Conservation (phyloP, 2,888 invertebrate species). For the Sepiola atlantica region DNA sequence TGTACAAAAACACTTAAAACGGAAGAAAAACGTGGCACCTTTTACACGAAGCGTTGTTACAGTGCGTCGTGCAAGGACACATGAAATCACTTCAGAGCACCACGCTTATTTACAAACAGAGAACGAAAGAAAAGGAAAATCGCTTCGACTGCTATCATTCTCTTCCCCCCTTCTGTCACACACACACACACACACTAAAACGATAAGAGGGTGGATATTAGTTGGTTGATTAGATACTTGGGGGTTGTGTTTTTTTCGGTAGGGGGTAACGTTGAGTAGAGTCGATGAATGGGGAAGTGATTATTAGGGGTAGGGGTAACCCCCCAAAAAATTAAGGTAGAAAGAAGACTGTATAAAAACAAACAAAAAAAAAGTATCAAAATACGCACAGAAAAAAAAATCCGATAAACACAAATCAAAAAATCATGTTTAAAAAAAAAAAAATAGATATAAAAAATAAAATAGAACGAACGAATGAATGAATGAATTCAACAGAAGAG, state of each 20-base stretch:
- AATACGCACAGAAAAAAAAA: too few species aligned
- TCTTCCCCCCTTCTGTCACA: neutral
- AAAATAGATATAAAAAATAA: neutral
- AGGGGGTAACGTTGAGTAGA: neutral
- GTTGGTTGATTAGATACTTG: neutral
- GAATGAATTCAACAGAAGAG: neutral
- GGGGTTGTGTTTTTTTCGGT: neutral
- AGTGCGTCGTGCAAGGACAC: neutral
- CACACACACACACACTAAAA: neutral
- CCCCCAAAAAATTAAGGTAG: neutral
- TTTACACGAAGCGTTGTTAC: neutral
- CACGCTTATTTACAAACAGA: neutral
- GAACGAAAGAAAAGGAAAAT: neutral
- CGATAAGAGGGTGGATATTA: conserved; percentile 2
- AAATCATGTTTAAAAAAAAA: neutral
- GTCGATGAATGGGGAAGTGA: neutral
- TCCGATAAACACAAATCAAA: too few species aligned
- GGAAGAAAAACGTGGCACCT: neutral
- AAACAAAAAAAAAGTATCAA: too few species aligned
- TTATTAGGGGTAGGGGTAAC: neutral
- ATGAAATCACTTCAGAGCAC: neutral
- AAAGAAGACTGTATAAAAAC: too few species aligned
- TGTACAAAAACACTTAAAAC: too few species aligned
- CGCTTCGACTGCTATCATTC: neutral
- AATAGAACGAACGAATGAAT: neutral